Evolutionary conservation across 2,797 vertebrate genomes (phyloP).

Genomic region (Erethizon dorsatum): DNA sequence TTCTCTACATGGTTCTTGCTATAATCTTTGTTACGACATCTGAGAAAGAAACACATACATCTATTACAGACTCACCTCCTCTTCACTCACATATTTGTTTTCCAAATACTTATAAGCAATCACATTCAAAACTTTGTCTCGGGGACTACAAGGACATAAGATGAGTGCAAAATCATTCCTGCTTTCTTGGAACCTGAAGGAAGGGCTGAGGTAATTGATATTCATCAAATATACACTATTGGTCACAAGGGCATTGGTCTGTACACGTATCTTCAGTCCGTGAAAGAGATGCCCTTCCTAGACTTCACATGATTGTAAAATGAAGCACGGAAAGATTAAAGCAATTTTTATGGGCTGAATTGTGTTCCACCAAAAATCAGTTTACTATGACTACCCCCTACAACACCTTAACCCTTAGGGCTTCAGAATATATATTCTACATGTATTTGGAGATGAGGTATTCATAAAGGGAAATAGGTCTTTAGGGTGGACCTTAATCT

Average conservation of each 20-base stretch:
- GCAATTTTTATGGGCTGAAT: background rate
- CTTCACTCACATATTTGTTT: background rate
- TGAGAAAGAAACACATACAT: background rate
- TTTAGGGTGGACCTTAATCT: background rate
- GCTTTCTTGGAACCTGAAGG: background rate
- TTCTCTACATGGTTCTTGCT: background rate
- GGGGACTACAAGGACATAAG: background rate
- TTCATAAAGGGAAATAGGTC: background rate
- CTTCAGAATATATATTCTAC: background rate
- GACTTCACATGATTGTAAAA: constrained; percentile 30
- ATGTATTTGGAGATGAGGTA: background rate
- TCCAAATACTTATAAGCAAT: constrained; percentile 50
- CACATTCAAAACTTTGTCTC: background rate
- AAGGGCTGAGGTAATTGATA: background rate
- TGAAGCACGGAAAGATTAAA: constrained; percentile 14
- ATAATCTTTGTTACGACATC: constrained; percentile 6
- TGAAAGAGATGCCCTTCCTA: background rate
- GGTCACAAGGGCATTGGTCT: background rate
- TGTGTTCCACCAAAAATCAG: constrained; percentile 20
- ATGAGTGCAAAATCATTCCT: background rate
- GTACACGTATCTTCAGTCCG: background rate
- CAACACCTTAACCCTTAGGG: background rate
- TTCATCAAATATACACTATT: background rate
- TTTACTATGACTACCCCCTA: background rate
- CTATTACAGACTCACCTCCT: background rate